Evolutionary conservation across 2,888 invertebrate genomes (phyloP).

Genomic region (Hemicrepidius hirtus): DNA sequence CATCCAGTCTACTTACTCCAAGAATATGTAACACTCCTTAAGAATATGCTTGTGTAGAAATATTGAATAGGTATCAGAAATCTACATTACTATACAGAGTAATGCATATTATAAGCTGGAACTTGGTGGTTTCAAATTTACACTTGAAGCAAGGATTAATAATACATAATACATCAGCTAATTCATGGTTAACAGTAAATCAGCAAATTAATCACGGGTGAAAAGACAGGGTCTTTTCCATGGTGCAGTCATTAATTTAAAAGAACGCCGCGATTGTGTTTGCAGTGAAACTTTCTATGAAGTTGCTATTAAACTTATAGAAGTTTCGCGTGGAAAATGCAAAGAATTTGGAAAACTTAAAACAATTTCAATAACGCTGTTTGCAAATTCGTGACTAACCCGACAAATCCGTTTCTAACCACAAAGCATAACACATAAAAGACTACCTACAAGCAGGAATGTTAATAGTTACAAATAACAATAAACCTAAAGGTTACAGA

Average conservation of each 20-base stretch:
- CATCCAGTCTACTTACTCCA: too few species aligned
- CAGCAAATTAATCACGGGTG: constrained; percentile 16
- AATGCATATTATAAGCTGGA: too few species aligned
- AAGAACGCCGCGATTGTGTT: constrained; percentile 2
- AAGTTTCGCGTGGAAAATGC: too few species aligned
- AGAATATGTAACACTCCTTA: too few species aligned
- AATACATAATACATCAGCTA: constrained; percentile 7
- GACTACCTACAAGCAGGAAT: background rate
- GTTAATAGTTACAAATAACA: background rate
- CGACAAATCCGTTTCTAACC: background rate
- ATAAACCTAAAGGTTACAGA: constrained; percentile 15
- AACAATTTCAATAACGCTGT: background rate
- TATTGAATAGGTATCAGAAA: too few species aligned
- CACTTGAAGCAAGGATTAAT: constrained; percentile 8
- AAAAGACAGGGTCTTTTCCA: constrained; percentile 14
- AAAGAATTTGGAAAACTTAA: background rate
- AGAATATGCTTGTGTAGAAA: too few species aligned
- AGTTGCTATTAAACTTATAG: background rate
- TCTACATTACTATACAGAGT: too few species aligned
- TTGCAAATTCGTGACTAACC: background rate
- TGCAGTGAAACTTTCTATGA: constrained; percentile 12
- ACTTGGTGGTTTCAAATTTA: background rate
- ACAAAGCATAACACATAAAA: background rate
- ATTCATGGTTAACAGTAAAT: constrained; percentile 10
- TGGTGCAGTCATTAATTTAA: constrained; percentile 15